Conservation (phyloP, 2,797 vertebrate genomes). For the Dromococcyx pavoninus region DNA sequence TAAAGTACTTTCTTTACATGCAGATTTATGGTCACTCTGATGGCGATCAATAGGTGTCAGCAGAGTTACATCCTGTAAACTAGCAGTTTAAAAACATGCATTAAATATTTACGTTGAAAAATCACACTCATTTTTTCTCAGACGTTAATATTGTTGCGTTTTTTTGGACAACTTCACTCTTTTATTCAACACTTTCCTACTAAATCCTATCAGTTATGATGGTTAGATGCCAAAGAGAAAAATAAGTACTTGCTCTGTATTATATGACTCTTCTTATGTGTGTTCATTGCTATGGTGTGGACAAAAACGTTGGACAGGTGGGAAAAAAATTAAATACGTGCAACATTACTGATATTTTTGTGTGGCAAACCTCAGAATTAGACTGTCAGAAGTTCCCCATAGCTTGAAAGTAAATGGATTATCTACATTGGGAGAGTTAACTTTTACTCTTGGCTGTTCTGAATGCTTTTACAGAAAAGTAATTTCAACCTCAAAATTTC, state of each 20-base stretch:
- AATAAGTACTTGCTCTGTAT: not conserved
- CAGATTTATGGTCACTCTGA: constrained; percentile 1
- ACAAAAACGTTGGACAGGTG: not conserved
- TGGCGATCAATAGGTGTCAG: constrained; percentile 62
- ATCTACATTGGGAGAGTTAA: not conserved
- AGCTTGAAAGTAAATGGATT: not conserved
- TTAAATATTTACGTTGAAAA: not conserved
- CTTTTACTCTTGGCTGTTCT: not conserved
- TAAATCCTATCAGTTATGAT: not conserved
- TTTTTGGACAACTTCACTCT: not conserved
- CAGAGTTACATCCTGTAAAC: constrained; percentile 32
- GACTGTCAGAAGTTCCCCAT: not conserved
- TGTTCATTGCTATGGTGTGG: not conserved
- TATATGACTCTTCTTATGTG: not conserved
- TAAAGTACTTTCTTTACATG: not conserved
- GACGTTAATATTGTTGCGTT: not conserved
- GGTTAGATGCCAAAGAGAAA: not conserved
- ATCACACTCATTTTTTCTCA: not conserved
- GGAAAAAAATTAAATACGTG: not conserved
- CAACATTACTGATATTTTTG: not conserved
- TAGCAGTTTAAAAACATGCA: not conserved
- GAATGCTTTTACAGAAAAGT: not conserved
- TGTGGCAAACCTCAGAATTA: not conserved
- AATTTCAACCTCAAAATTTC: not conserved
- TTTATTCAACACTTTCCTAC: not conserved